Conservation (phyloP, 1,140 invertebrate species). For the Trypoxylus dichotomus region DNA sequence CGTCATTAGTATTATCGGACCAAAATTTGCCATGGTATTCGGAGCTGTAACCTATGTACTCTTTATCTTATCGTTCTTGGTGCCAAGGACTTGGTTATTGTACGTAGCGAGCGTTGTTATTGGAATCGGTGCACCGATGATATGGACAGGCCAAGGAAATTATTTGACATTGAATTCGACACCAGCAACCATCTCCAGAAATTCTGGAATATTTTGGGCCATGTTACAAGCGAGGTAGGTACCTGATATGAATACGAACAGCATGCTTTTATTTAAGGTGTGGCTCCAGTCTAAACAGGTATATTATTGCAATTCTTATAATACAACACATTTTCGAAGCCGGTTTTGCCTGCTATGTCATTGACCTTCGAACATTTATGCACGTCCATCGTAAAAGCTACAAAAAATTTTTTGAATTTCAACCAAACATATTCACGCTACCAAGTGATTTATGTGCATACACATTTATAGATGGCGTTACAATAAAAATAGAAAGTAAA, state of each 20-base stretch:
- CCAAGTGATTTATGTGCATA: too few species aligned
- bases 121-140: conserved; percentile 85
- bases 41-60: conserved; percentile 76
- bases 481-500: too few species aligned
- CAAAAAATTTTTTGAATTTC: too few species aligned
- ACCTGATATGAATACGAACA: background rate
- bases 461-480: too few species aligned
- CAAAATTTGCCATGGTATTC: conserved; percentile 81
- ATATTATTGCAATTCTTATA: background rate
- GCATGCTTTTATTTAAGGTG: background rate
- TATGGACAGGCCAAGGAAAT: conserved; percentile 92
- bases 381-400: background rate
- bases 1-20: conserved; percentile 79
- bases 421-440: too few species aligned
- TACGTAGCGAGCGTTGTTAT: conserved; percentile 84
- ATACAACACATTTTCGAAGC: background rate
- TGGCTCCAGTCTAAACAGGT: background rate
- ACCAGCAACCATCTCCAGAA: conserved; percentile 82
- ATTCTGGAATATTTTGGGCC: conserved; percentile 96
- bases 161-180: conserved; percentile 91
- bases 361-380: background rate
- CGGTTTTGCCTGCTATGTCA: background rate
- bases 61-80: conserved; percentile 81
- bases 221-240: conserved; percentile 82
- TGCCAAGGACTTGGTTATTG: conserved; percentile 78